A percentile compares a stretch with the other conserved stretches of the same genome.
Conservation (phyloP, 2,113 vertebrate species). For the Pelmatolapia mariae region DNA sequence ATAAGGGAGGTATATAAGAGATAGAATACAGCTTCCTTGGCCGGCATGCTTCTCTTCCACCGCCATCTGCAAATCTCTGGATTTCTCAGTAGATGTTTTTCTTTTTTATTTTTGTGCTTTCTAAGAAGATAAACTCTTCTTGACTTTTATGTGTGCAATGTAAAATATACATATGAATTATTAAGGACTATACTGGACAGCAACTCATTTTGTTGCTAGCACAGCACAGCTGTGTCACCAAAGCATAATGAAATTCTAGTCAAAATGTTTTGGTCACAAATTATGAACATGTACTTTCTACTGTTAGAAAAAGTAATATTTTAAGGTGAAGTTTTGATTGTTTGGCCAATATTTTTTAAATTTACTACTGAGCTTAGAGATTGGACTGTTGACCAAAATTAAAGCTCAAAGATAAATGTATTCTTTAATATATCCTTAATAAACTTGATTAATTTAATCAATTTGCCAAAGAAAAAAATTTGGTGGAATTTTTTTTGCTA, state of each 20-base stretch:
- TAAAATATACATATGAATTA: not conserved
- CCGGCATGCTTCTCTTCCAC: not conserved
- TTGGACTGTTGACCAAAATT: fast-evolving
- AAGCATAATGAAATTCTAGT: not conserved
- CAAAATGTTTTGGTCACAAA: not conserved
- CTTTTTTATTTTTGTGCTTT: not conserved
- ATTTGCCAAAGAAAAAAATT: fast-evolving
- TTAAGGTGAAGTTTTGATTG: not conserved
- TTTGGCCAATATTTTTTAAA: not conserved
- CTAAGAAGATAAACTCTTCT: not conserved
- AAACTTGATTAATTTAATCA: not conserved
- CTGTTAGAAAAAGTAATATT: not conserved
- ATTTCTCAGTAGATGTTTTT: not conserved
- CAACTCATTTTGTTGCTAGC: not conserved
- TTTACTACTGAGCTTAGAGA: not conserved
- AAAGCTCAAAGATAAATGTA: fast-evolving
- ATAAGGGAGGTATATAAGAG: not conserved
- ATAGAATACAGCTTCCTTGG: not conserved
- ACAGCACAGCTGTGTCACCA: not conserved
- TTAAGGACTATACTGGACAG: not conserved
- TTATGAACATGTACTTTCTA: not conserved
- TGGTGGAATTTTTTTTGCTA: not conserved
- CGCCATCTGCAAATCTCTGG: not conserved
- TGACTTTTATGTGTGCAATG: not conserved
- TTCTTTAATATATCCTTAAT: fast-evolving